Conservation (phyloP, 2,888 invertebrate genomes). For the Trissoscelio sp. region DNA sequence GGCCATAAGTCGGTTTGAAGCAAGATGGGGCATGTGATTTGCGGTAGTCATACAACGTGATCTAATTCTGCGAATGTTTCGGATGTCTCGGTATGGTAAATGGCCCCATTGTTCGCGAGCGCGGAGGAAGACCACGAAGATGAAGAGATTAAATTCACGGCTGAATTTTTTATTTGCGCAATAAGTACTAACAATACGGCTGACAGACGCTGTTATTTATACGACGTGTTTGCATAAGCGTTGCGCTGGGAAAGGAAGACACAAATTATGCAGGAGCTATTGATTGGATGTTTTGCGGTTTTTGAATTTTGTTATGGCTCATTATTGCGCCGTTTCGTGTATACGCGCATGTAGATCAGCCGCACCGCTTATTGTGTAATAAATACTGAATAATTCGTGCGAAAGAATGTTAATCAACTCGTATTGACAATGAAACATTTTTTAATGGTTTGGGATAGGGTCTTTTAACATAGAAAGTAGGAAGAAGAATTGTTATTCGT, state of each 20-base stretch:
- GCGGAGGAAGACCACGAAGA: slow-evolving; percentile 46
- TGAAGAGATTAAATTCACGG: slow-evolving; percentile 66
- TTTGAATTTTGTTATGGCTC: slow-evolving; percentile 55
- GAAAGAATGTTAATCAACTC: slow-evolving; percentile 41
- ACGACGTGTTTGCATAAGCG: slow-evolving; percentile 48
- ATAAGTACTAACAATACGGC: slow-evolving; percentile 60
- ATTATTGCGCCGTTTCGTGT: slow-evolving; percentile 38
- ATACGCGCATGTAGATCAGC: slow-evolving; percentile 32
- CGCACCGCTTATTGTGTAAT: slow-evolving; percentile 31
- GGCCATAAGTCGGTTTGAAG: slow-evolving; percentile 25
- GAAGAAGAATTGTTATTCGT: neutral
- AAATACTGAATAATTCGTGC: slow-evolving; percentile 43
- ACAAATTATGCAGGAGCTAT: slow-evolving; percentile 57
- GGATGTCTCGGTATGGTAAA: slow-evolving; percentile 63
- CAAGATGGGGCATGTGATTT: slow-evolving; percentile 54
- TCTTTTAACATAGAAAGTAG: neutral
- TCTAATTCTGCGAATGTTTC: slow-evolving; percentile 63
- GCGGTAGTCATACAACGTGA: slow-evolving; percentile 64
- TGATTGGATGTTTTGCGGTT: slow-evolving; percentile 64
- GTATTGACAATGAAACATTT: slow-evolving; percentile 40
- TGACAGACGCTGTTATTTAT: slow-evolving; percentile 57
- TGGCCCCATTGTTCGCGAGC: slow-evolving; percentile 60
- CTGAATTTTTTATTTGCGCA: slow-evolving; percentile 60
- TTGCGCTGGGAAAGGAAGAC: slow-evolving; percentile 60
- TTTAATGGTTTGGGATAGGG: neutral